phyloP scores from a whole-genome alignment of 2,113 vertebrate species.

The Otolemur garnettii region DNA sequence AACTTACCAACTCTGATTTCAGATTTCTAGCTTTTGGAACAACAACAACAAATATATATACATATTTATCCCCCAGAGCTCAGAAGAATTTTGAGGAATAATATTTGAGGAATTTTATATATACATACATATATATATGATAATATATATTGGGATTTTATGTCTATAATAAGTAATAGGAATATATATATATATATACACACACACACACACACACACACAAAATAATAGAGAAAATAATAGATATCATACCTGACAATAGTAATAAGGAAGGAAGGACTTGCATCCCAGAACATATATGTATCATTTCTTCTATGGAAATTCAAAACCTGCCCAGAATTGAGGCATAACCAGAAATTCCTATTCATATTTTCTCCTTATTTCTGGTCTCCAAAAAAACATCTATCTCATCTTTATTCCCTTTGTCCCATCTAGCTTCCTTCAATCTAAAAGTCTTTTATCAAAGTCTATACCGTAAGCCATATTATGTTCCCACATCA shows the following conservation, averaged over 20 bases:
- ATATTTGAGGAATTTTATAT: no score
- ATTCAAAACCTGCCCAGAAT: slow-evolving; percentile 15
- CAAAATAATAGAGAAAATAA: no score
- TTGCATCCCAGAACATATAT: background rate
- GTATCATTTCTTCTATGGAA: background rate
- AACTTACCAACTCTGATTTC: background rate
- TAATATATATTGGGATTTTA: no score
- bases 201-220: no score
- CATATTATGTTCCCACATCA: background rate
- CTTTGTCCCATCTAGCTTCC: background rate
- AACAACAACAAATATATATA: background rate
- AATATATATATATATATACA: no score
- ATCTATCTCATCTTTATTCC: background rate
- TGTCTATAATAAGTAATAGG: no score
- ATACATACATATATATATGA: no score
- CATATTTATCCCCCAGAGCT: no score
- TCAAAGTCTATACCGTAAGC: background rate
- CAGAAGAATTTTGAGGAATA: no score
- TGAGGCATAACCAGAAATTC: background rate
- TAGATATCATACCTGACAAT: background rate
- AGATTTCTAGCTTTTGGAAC: background rate
- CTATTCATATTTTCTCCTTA: background rate
- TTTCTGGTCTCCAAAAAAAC: background rate
- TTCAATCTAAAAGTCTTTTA: background rate
- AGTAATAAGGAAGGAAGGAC: background rate